Evolutionary conservation across 2,888 invertebrate species (phyloP).

Genomic region (Dicroscelio sp.): DNA sequence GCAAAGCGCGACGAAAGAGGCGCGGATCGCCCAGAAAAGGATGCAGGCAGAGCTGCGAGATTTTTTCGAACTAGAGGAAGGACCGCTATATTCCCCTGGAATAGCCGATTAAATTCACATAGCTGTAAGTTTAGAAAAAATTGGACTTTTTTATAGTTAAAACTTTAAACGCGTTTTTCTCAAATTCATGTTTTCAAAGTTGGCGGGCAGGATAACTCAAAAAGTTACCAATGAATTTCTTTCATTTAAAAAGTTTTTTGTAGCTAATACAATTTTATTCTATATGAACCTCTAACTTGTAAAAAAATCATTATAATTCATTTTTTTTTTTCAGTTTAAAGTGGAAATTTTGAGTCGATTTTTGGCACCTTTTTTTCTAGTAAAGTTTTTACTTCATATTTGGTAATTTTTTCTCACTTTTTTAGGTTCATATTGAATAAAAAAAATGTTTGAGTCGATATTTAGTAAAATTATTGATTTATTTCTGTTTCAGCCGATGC

Average conservation of each 20-base stretch:
- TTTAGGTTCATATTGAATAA: no score
- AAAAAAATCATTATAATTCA: no score
- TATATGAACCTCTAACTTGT: no score
- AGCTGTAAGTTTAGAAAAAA: slow-evolving; percentile 13
- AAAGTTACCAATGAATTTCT: background rate
- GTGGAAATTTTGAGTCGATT: no score
- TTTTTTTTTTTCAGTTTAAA: no score
- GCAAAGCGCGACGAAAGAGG: slow-evolving; percentile 15
- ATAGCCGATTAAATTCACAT: slow-evolving; percentile 7
- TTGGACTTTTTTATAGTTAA: background rate
- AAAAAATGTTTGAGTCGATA: no score
- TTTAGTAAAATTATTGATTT: no score
- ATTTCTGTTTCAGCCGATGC: no score
- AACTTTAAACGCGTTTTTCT: slow-evolving; percentile 41
- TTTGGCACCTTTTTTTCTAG: no score
- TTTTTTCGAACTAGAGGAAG: slow-evolving; percentile 37
- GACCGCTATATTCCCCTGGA: background rate
- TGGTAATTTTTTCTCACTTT: no score
- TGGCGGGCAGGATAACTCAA: slow-evolving; percentile 8
- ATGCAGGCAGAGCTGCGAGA: slow-evolving; percentile 22
- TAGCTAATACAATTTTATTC: slow-evolving; percentile 4
- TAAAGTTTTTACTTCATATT: no score
- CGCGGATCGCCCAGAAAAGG: slow-evolving; percentile 36
- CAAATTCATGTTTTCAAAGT: background rate
- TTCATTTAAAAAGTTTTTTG: background rate